Evolutionary conservation across 2,888 invertebrate genomes (phyloP).

Genomic region (Meganola albula): DNA sequence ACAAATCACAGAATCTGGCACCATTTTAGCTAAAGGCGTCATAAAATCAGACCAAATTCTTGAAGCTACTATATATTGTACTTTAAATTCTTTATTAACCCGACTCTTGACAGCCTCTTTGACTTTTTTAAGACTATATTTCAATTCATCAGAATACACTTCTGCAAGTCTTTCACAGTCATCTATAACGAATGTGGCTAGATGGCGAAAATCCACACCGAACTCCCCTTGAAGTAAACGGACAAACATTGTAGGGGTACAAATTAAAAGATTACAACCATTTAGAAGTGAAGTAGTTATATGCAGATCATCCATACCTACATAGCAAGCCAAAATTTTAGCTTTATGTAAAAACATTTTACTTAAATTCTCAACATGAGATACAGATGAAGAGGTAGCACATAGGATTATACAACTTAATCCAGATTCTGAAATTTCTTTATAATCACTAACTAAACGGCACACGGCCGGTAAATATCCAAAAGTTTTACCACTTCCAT

Average conservation of each 20-base stretch:
- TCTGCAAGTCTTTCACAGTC: slow-evolving; percentile 81
- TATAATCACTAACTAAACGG: slow-evolving; percentile 72
- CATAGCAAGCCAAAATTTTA: slow-evolving; percentile 54
- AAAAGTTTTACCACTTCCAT: slow-evolving; percentile 82
- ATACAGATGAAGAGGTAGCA: slow-evolving; percentile 76
- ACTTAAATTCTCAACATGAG: slow-evolving; percentile 57
- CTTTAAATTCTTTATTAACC: slow-evolving; percentile 53
- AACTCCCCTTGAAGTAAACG: slow-evolving; percentile 61
- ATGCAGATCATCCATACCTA: slow-evolving; percentile 54
- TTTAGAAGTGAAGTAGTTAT: slow-evolving; percentile 72
- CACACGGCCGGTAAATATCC: slow-evolving; percentile 83
- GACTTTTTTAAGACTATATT: slow-evolving; percentile 55
- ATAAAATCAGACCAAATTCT: slow-evolving; percentile 81
- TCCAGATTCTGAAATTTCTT: slow-evolving; percentile 52
- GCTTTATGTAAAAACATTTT: slow-evolving; percentile 55
- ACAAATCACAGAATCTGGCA: slow-evolving; percentile 80
- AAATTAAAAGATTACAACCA: slow-evolving; percentile 84
- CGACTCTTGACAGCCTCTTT: slow-evolving; percentile 62
- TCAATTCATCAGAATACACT: slow-evolving; percentile 68
- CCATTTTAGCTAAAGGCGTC: slow-evolving; percentile 70
- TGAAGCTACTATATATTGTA: slow-evolving; percentile 80
- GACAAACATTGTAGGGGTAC: slow-evolving; percentile 79
- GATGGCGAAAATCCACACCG: slow-evolving; percentile 76
- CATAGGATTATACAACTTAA: slow-evolving; percentile 83
- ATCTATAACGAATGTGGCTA: slow-evolving; percentile 83